Base-by-base conservation (phyloP, 2,888 invertebrate genomes). In the Taphrorychus bicolor region DNA sequence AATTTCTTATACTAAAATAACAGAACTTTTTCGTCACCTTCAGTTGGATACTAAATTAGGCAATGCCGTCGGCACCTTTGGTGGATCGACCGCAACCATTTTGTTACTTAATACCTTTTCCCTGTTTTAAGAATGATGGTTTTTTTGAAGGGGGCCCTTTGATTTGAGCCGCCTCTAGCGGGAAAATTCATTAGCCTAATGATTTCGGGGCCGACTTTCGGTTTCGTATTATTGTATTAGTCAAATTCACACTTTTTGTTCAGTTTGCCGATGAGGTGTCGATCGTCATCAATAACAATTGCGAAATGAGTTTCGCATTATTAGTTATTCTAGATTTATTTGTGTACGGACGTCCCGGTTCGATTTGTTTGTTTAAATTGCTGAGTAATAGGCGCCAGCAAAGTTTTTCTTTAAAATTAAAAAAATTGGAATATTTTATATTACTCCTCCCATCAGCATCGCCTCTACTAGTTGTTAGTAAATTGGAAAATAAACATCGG, bases 11-110 rank as follows among this genome's bases (percentile, higher is more conserved):
- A 74, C 59, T 71, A n/a, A n/a, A n/a, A n/a, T n/a, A n/a, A n/a
- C 77, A 59, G 76, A 72, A 65, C 59, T 71, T 18, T 76, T 78
- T 69, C 75, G 78, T 69, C 73, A 14, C 14, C 5, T 45, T 14
- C 9, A 16, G 45, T 16, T 14, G 45, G 16, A 45, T 16, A 45
- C 63, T 59, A 63, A 68, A 63, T 63, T 63, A 59, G 48, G 45
- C 62, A 59, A 42, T 59, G 59, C 62, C 63, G 63, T 63, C 67
- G 67, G 67, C 67, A 52, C 67, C 58, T 63, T 64, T 68, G 41
- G 11, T 7, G n/a, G n/a, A 5, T 14, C 32, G 59, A 59, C 60
- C 66, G 51, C 66, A 66, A 60, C 18, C 66, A 66, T 66, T 66
- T 66, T 66, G 66, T 66, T 66, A 66, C 66, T 66, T 59, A 63